Percentiles rank a stretch among this genome's conserved stretches.
Evolutionary conservation across 2,113 vertebrate genomes (phyloP).

Genomic region (Zapus hudsonius): DNA sequence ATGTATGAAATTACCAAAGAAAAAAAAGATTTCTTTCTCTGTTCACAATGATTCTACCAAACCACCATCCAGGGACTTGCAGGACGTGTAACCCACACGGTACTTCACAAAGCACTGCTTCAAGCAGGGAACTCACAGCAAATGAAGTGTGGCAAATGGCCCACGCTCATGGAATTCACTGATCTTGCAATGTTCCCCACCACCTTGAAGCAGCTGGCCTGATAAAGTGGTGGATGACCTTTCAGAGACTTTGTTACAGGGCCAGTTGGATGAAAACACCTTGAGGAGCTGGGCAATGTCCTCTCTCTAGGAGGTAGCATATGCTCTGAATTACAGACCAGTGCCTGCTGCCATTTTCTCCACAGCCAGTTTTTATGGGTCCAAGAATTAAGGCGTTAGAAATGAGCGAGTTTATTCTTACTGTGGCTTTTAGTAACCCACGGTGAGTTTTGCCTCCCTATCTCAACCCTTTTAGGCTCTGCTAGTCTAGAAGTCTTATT

Average conservation of each 20-base stretch:
- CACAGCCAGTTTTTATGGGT: not conserved
- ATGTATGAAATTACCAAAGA: too few relatives aligned
- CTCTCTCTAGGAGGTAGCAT: not conserved
- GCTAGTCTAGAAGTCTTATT: conserved; percentile 35
- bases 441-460: not conserved
- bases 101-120: conserved; percentile 17
- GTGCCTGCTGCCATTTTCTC: not conserved
- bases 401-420: not conserved
- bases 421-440: not conserved
- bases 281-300: not conserved
- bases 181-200: not conserved
- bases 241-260: not conserved
- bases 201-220: not conserved
- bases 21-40: too few relatives aligned
- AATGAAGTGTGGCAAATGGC: not conserved
- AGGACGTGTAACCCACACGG: conserved; percentile 2
- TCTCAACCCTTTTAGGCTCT: not conserved
- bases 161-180: not conserved
- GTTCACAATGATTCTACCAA: not conserved
- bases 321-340: conserved; percentile 14
- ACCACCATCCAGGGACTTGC: not conserved
- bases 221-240: not conserved
- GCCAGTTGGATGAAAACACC: not conserved
- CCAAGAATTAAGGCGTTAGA: conserved; percentile 15
- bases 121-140: not conserved